Base-by-base conservation (phyloP, 2,888 invertebrate genomes). In the Drosophila birchii region DNA sequence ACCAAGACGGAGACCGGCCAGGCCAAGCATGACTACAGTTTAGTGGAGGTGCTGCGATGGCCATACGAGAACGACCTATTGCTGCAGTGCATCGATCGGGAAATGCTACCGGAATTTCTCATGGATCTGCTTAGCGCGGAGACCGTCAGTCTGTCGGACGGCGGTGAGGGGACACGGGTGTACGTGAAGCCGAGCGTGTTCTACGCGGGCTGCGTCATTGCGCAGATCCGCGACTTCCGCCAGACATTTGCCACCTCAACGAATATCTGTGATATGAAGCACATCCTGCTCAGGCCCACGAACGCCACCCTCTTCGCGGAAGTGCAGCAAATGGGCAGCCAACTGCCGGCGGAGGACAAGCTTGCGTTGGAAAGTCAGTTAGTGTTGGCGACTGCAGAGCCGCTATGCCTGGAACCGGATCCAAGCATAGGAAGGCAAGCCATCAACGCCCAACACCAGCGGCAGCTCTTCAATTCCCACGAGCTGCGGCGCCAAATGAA, bases 161-260 rank as follows among this genome's bases (percentile, higher is more conserved):
- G 88, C n/a, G 90, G 82, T 70, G 90, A 88, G 56, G 79, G 86
- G 9, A 79, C 91, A 49, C 88, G 90, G 38, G 83, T 89, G 23
- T 90, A 86, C 63, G 88, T 88, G 26, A 91, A 91, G 64, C 96
- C 96, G 58, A 96, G 96, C 92, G 94, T 98, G 72, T 97, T 97
- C 93, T 97, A 98, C 92, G 96, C 96, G 83, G 98, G 98, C 75
- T 97, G 98, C 93, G 96, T 98, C 77, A 96, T 98, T 91, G 97
- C 96, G 84, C 97, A 98, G 94, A 95, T 98, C 87, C 94, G 97
- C 89, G 98, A 98, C 93, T 97, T 96, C 92, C 94, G 98, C 90
- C 96, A 96, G 93, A 95, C 95, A 81, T 96, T 95, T 93, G 95
- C 96, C 84, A 94, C 94, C 91, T 95, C 94, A 92, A 95, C 95